Base-by-base conservation (phyloP, 1,140 invertebrate genomes). In the Mamestra configurata region DNA sequence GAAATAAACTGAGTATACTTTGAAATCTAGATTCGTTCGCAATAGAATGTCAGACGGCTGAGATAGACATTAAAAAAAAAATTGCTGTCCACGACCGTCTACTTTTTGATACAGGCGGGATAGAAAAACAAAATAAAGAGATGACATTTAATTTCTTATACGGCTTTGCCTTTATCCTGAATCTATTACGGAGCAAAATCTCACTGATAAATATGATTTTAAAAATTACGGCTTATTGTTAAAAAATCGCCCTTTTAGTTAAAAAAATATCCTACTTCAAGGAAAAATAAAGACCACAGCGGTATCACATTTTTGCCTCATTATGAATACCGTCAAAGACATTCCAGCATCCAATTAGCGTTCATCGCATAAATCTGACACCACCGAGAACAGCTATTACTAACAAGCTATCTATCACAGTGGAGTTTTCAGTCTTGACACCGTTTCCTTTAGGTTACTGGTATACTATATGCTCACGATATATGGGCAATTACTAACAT, bases 271-370 rank as follows among this genome's bases (percentile, higher is more conserved):
- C 31, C 15, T 40, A 37, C 18, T 20, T 22, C n/a, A 66, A 20
- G 31, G 61, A 35, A 64, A 22, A 66, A 20, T 4, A 10, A 22
- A 55, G 24, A 59, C 55, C 55, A 40, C 61, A 66, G 20, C 61
- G 4, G 61, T 66, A 66, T 66, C 61, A 66, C 35, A 66, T 66
- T 66, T 66, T 40, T 40, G 35, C 11, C 24, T 59, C 24, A 59
- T 59, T 27, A 59, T 40, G 61, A 20, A 22, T 61, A 20, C 35
- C 35, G 35, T 40, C 61, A 66, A 66, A 66, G 61, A 66, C 61
- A 66, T 66, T 40, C 61, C 61, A 20, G 61, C 61, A 7, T 64
- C 59, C 59, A 64, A 64, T 64, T 64, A 64, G 59, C 31, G 59
- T 35, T 40, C 59, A 64, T 64, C 59, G 18, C 35, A 64, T 64